Evolutionary conservation across 2,113 vertebrate species (phyloP).

Genomic region (Ciconia boyciana): DNA sequence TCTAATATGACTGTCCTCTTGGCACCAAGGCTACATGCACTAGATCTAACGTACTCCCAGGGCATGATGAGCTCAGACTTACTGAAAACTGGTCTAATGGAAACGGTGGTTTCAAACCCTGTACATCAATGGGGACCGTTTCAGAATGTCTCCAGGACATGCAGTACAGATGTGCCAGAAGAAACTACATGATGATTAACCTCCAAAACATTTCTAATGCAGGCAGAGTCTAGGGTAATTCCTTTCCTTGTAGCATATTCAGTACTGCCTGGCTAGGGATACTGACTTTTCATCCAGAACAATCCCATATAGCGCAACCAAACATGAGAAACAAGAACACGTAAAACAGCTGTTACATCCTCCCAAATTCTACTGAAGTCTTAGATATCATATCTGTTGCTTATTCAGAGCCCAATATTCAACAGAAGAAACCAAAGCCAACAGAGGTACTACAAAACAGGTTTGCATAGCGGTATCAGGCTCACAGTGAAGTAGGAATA

Average conservation of each 20-base stretch:
- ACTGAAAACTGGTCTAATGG: constrained; percentile 12
- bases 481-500: not conserved
- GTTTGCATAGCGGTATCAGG: not conserved
- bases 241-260: not conserved
- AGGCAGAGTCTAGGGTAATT: not conserved
- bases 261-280: not conserved
- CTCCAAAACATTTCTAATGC: not conserved
- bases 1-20: constrained; percentile 3
- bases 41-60: not conserved
- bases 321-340: not conserved
- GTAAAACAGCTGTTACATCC: not conserved
- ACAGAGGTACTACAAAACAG: not conserved
- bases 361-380: not conserved
- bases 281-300: not conserved
- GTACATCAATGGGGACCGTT: not conserved
- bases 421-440: not conserved
- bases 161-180: not conserved
- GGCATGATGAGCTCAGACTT: not conserved
- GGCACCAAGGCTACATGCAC: not conserved
- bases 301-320: not conserved
- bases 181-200: not conserved
- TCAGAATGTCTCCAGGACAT: not conserved
- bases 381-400: not conserved
- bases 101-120: not conserved
- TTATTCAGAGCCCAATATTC: not conserved